phyloP scores from a whole-genome alignment of 2,888 invertebrate species.

The Brenthis daphne region DNA sequence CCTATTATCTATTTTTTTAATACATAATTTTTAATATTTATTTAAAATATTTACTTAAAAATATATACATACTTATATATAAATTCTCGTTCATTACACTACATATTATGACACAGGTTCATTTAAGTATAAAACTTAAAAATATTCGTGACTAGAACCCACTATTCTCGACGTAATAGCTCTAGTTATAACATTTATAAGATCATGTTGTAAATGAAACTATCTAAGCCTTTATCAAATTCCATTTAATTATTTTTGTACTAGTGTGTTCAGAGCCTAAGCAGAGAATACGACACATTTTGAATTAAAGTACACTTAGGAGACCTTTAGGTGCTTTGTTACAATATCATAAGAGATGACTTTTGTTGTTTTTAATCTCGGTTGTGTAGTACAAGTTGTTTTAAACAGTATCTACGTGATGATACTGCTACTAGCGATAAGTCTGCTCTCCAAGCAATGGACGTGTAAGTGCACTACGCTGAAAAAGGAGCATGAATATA shows the following conservation, averaged over 20 bases:
- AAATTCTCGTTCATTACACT: no score
- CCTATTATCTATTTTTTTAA: no score
- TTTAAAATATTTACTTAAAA: no score
- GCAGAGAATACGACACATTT: slow-evolving; percentile 24
- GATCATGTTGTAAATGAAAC: no score
- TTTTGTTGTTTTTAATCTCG: slow-evolving; percentile 33
- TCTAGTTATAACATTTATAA: no score
- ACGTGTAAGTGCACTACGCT: slow-evolving; percentile 22
- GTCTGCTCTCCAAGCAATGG: slow-evolving; percentile 22
- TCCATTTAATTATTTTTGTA: neutral
- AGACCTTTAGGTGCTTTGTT: slow-evolving; percentile 34
- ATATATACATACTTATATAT: no score
- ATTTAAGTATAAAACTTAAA: no score
- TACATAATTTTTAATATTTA: no score
- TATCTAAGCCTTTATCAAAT: no score
- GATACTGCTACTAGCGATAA: slow-evolving; percentile 27
- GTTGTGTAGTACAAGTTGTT: slow-evolving; percentile 31
- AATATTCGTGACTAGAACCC: no score
- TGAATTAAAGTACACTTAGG: slow-evolving; percentile 39
- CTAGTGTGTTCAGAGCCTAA: slow-evolving; percentile 19
- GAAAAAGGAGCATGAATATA: neutral
- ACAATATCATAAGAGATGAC: slow-evolving; percentile 33
- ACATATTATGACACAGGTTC: no score
- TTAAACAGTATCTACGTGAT: slow-evolving; percentile 34
- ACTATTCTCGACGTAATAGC: no score